phyloP scores from a whole-genome alignment of 1,140 invertebrate species.

The Sitodiplosis mosellana region DNA sequence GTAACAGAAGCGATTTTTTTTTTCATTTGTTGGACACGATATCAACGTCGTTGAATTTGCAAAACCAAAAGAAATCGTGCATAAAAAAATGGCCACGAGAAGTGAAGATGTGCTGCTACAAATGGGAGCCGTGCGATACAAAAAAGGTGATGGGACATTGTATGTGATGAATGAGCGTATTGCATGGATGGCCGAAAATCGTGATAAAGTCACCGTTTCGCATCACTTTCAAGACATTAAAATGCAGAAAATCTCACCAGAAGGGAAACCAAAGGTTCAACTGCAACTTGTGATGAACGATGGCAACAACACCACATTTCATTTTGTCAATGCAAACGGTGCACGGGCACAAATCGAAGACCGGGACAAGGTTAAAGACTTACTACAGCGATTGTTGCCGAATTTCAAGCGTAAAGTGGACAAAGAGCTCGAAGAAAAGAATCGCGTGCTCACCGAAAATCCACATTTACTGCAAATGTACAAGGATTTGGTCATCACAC shows the following conservation, averaged over 20 bases:
- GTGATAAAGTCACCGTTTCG: conserved; percentile 76
- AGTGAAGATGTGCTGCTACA: conserved; percentile 83
- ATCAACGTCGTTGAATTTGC: not conserved
- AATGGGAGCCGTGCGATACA: conserved; percentile 79
- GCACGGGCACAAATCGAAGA: conserved; percentile 69
- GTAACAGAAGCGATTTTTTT: no score
- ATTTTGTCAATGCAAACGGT: conserved; percentile 83
- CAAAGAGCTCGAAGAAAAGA: conserved; percentile 82
- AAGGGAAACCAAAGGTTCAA: conserved; percentile 95
- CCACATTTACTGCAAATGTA: conserved; percentile 68
- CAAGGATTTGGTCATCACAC: conserved; percentile 83
- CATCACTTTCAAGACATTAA: conserved; percentile 94
- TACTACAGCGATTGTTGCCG: conserved; percentile 79
- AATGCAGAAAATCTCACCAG: conserved; percentile 98
- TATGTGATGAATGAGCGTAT: conserved; percentile 91
- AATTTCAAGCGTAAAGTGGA: conserved; percentile 90
- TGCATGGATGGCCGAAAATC: conserved; percentile 87
- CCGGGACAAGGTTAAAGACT: conserved; percentile 83
- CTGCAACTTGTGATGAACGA: conserved; percentile 94
- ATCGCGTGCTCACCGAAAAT: conserved; percentile 64
- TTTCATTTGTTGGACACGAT: no score
- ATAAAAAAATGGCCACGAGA: conserved; percentile 21
- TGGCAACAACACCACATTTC: conserved; percentile 85
- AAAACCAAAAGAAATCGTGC: not conserved
- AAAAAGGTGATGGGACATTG: conserved; percentile 88